Base-by-base conservation (phyloP, 2,113 vertebrate species). In the Ploceus nigricollis region DNA sequence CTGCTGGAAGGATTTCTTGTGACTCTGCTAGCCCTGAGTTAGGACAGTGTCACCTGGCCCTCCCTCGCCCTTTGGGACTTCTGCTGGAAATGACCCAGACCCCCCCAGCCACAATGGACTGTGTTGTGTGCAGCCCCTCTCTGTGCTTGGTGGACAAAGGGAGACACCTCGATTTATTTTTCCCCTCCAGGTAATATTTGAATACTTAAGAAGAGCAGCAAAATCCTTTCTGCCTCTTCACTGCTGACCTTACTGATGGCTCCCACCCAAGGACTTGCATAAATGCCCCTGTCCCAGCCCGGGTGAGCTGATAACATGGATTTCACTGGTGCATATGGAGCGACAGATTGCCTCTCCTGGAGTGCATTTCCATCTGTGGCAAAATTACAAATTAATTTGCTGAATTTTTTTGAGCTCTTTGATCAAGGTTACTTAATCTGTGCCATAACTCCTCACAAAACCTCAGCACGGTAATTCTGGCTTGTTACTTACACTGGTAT, bases 311-410 rank as follows among this genome's bases (percentile, higher is more conserved):
- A 4, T 87, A 87, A 56, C 72, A n/a, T 53, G 90, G 72, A 92
- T 94, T 94, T 89, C 80, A 71, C 60, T 64, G 69, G 65, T 91
- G 70, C 92, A 95, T 90, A 88, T 94, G 95, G 89, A 94, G 65
- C 0, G 51, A 94, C 91, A 97, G 96, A 89, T 97, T 94, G 96
- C 61, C 94, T 94, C 53, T 97, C 89, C 69, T 82, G 91, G 69
- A 92, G 47, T 33, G 44, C 48, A 39, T 70, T 93, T 93, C 86
- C 86, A 92, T 95, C 93, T 66, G 89, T 94, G 94, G 90, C 85
- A 89, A 96, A 95, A 89, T 92, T 63, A 90, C 80, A 89, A 82
- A 92, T 86, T 90, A 87, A 94, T 94, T 88, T 92, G 68, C 63
- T 91, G 86, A 72, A 2, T 53, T 85, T 87, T 94, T 91, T 61